A percentile compares a stretch with the other conserved stretches of the same genome.
These are phyloP conservation scores for Pseudomyrmex gracilis DNA, from an alignment of 1,140 invertebrate species.

Conservation along the genomic window DNA sequence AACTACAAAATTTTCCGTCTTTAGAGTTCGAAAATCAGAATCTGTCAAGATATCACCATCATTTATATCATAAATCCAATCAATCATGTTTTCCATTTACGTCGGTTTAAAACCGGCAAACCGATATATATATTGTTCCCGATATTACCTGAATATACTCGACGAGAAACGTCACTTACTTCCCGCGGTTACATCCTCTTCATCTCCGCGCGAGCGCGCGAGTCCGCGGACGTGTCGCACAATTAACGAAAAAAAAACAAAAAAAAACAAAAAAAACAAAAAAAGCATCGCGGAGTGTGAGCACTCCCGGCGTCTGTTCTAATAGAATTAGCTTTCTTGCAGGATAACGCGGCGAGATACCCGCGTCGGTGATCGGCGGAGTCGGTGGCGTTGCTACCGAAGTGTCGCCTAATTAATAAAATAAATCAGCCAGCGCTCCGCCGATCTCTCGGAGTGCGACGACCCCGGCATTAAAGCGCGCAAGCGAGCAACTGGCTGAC, in stretches of 20 bases:
- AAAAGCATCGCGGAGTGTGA: neutral
- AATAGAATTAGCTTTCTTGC: constrained; percentile 65
- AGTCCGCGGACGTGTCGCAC: neutral
- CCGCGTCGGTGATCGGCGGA: constrained; percentile 35
- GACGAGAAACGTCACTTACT: constrained; percentile 38
- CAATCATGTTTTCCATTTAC: neutral
- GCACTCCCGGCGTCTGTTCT: constrained; percentile 30
- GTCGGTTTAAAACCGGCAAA: neutral
- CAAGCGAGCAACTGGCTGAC: constrained; percentile 49
- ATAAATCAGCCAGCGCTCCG: constrained; percentile 67
- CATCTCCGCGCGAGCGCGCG: neutral
- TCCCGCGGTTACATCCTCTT: constrained; percentile 16
- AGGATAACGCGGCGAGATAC: constrained; percentile 30
- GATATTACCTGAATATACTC: constrained; percentile 4
- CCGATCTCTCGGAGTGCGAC: constrained; percentile 50
- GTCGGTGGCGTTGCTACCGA: neutral
- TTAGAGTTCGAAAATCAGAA: constrained; percentile 6
- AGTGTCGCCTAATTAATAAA: constrained; percentile 72
- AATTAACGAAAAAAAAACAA: neutral
- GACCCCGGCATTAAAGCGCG: constrained; percentile 51
- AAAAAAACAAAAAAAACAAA: neutral
- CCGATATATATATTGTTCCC: constrained; percentile 12
- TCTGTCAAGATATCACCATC: neutral
- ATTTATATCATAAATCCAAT: constrained; percentile 17
- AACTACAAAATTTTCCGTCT: neutral